These are phyloP conservation scores for Adoxophyes honmai DNA, from an alignment of 1,140 invertebrate species.

Conservation along the genomic window DNA sequence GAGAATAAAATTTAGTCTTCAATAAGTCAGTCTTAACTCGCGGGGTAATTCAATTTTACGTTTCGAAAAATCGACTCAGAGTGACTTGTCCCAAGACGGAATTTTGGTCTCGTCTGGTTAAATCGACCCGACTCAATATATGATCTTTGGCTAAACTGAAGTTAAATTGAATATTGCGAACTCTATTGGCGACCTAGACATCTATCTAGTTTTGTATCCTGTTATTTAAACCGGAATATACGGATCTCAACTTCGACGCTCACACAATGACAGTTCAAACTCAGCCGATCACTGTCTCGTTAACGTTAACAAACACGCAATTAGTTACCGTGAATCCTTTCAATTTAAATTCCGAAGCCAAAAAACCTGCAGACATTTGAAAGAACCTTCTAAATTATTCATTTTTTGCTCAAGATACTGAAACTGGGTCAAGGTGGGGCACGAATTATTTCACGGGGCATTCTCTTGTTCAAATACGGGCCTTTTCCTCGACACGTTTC, in stretches of 20 bases:
- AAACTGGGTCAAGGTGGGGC: slow-evolving; percentile 59
- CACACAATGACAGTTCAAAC: not conserved
- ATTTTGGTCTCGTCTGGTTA: no score
- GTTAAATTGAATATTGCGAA: no score
- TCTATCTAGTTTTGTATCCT: no score
- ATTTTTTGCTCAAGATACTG: slow-evolving; percentile 19
- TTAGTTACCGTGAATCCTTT: not conserved
- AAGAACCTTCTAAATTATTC: slow-evolving; percentile 14
- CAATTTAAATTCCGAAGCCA: not conserved
- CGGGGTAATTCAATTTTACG: no score
- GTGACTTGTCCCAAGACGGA: no score
- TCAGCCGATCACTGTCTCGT: not conserved
- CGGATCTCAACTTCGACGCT: not conserved
- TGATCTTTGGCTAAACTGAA: no score
- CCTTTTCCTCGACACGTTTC: slow-evolving; percentile 46
- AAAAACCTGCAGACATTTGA: slow-evolving; percentile 10
- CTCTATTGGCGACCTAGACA: no score
- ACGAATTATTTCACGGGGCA: slow-evolving; percentile 54
- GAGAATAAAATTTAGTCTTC: no score
- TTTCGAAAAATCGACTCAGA: no score
- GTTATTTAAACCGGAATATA: no score
- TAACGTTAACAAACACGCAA: not conserved
- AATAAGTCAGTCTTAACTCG: no score
- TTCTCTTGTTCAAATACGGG: slow-evolving; percentile 45
- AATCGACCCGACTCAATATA: no score